Evolutionary conservation across 2,797 vertebrate genomes (phyloP), one percentile per base, ranked within the genome.

Genomic region (Pogonophryne albipinna): DNA sequence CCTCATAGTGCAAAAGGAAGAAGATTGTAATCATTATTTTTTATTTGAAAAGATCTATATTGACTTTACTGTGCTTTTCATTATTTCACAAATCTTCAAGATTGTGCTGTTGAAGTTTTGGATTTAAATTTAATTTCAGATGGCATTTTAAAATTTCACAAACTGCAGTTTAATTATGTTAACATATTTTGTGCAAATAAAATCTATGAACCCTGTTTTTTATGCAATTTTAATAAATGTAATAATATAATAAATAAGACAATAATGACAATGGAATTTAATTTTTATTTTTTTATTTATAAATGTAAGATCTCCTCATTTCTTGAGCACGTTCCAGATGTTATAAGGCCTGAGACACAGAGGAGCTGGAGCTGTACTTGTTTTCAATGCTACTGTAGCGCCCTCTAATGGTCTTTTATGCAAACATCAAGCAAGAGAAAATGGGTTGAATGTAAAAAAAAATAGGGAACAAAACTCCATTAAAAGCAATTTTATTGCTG

Each of bases 371-470:
- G 47, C 53, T 11, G 23, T 20, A 19, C 34, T 38, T 38, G 34
- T 38, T 46, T 85, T 82, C 57, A 76, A 75, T 83, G 83, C 47
- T 80, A 77, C 90, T 93, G 61, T 84, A 82, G 70, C 88, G 79
- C 93, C 77, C 90, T 92, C 95, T 94, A 65, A 82, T 93, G 95
- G 87, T n/a, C 0, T n/a, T 19, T 2, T 27, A 1, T 1, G 12
- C 0, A 19, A 81, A 86, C 60, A 34, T 52, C 55, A 80, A 38
- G 38, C 51, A 3, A 50, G n/a, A 69, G 44, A 10, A 60, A 27
- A 19, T 2, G n/a, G 6, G 20, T 9, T 6, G n/a, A 31, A 66
- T 16, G 9, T 13, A 60, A 15, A 17, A 67, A 17, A 67, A 45
- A 42, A 1, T 34, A 10, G 57, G 4, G 3, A 70, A 34, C 17